phyloP scores from a whole-genome alignment of 2,113 vertebrate genomes.

The Erpornis zantholeuca region DNA sequence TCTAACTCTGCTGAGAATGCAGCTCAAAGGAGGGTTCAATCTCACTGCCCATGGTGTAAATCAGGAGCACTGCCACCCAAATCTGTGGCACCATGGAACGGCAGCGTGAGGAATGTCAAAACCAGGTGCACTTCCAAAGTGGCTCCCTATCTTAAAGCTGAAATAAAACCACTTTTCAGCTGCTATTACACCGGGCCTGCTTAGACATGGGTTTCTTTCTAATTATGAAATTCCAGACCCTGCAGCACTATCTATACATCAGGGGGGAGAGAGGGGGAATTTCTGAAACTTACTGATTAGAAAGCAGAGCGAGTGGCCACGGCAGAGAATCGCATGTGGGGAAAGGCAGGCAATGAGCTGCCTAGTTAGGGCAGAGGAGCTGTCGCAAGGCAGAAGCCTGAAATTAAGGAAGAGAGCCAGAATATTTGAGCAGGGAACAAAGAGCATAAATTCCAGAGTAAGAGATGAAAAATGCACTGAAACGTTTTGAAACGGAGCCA shows the following conservation, averaged over 20 bases:
- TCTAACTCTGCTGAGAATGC: background rate
- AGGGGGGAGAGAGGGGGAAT: background rate
- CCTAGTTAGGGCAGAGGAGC: constrained; percentile 18
- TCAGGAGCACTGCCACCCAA: background rate
- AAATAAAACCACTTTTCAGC: background rate
- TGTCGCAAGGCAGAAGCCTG: constrained; percentile 35
- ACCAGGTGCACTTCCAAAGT: background rate
- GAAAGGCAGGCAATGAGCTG: constrained; percentile 26
- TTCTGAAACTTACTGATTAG: constrained; percentile 25
- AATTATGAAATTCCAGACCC: background rate
- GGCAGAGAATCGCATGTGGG: background rate
- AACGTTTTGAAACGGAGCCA: constrained; percentile 62
- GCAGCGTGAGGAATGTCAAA: background rate
- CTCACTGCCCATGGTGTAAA: background rate
- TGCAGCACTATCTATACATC: background rate
- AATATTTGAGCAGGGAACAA: constrained; percentile 66
- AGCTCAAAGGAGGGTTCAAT: background rate
- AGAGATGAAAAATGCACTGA: constrained; percentile 58
- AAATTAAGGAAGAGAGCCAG: constrained; percentile 60
- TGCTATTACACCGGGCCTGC: background rate
- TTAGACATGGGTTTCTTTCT: background rate
- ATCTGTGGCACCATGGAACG: background rate
- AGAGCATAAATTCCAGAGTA: constrained; percentile 58
- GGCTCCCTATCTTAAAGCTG: background rate
- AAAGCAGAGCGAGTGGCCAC: background rate